A percentile compares a stretch with the other conserved stretches of the same genome.
phyloP scores from a whole-genome alignment of 2,797 vertebrate genomes.

The Thamnophis elegans region DNA sequence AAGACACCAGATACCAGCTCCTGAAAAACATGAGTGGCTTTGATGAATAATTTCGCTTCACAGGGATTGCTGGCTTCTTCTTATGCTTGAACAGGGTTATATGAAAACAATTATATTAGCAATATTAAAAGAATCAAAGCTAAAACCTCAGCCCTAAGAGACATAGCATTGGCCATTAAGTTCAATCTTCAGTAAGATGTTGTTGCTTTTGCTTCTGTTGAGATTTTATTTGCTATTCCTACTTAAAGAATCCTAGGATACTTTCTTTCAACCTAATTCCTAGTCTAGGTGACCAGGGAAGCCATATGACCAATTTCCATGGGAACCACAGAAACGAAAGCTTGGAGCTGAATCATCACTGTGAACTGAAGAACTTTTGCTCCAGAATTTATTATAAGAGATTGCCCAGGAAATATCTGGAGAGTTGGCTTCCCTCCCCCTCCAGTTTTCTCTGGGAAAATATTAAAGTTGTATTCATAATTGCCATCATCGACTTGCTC shows the following conservation, averaged over 20 bases:
- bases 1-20: not conserved
- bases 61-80: not conserved
- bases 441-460: not conserved
- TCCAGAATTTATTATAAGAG: not conserved
- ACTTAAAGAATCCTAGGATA: not conserved
- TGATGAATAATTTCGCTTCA: not conserved
- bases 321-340: not conserved
- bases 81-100: not conserved
- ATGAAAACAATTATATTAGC: not conserved
- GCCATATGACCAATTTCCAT: not conserved
- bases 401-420: not conserved
- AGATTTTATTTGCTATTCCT: not conserved
- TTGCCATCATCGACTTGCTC: not conserved
- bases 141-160: not conserved
- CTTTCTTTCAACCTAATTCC: not conserved
- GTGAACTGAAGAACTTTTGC: not conserved
- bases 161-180: not conserved
- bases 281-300: not conserved
- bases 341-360: not conserved
- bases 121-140: not conserved
- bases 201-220: not conserved
- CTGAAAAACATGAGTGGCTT: not conserved
- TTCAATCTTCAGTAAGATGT: not conserved
- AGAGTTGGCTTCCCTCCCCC: fast-evolving
- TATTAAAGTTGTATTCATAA: not conserved